Conservation (phyloP, 1,140 invertebrate species). For the Tetraneura akinire region DNA sequence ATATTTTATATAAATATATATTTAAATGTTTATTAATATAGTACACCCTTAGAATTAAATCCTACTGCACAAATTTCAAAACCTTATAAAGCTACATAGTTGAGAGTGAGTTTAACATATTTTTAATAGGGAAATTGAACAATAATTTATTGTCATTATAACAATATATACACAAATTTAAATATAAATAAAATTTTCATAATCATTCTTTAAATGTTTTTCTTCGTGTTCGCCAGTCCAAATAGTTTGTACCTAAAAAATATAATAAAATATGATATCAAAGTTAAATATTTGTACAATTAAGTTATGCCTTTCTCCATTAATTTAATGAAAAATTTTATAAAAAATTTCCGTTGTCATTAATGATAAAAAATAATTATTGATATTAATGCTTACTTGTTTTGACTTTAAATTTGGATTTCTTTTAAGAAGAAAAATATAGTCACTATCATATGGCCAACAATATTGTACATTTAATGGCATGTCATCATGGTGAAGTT, state of each 20-base stretch:
- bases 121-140: too few relatives aligned
- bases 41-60: too few relatives aligned
- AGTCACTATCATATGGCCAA: conserved; percentile 68
- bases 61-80: background rate
- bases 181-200: conserved; percentile 46
- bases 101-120: background rate
- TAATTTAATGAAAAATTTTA: too few relatives aligned
- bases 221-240: conserved; percentile 53
- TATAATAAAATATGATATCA: background rate
- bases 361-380: background rate
- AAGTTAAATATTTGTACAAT: background rate
- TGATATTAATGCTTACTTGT: conserved; percentile 53
- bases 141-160: background rate
- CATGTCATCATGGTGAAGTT: conserved; percentile 81
- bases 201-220: conserved; percentile 57
- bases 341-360: background rate
- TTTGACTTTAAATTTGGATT: conserved; percentile 73
- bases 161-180: background rate
- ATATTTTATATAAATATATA: too few relatives aligned
- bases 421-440: conserved; percentile 75
- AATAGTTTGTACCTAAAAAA: conserved; percentile 5
- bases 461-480: conserved; percentile 80
- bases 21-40: too few relatives aligned
- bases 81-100: background rate
- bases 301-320: too few relatives aligned